Evolutionary conservation across 2,797 vertebrate genomes (phyloP).

Genomic region (Macroramphosus scolopax): DNA sequence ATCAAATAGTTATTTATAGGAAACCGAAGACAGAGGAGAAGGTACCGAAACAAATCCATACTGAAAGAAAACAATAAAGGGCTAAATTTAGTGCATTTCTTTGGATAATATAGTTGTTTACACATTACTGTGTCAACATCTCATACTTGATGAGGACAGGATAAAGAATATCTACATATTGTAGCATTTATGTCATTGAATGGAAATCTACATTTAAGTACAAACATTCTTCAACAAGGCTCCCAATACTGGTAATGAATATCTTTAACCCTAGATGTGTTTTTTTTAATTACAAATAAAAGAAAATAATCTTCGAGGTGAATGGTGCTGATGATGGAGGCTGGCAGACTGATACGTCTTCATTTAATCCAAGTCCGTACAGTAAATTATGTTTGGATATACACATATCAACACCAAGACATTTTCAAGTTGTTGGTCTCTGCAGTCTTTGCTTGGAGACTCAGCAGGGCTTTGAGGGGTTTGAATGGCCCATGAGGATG

Average conservation of each 20-base stretch:
- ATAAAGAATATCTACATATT: slow-evolving; percentile 41
- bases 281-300: slow-evolving; percentile 65
- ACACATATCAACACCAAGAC: slow-evolving; percentile 79
- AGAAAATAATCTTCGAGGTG: slow-evolving; percentile 54
- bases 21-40: background rate
- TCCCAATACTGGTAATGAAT: slow-evolving; percentile 68
- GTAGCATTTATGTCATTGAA: slow-evolving; percentile 56
- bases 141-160: slow-evolving; percentile 4
- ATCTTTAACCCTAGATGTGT: slow-evolving; percentile 59
- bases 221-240: slow-evolving; percentile 74
- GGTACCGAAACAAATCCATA: slow-evolving; percentile 1
- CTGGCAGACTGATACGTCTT: slow-evolving; percentile 57
- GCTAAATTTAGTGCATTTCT: slow-evolving; percentile 31
- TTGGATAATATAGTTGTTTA: slow-evolving; percentile 22
- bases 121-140: slow-evolving; percentile 15
- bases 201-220: slow-evolving; percentile 72
- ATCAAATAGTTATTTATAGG: slow-evolving; percentile 19
- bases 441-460: slow-evolving; percentile 26
- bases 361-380: slow-evolving; percentile 80
- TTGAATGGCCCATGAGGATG: slow-evolving; percentile 7
- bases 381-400: slow-evolving; percentile 76
- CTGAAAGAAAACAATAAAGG: too few species aligned
- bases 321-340: slow-evolving; percentile 33
- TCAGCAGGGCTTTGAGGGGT: slow-evolving; percentile 8
- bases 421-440: slow-evolving; percentile 70